These are phyloP conservation scores for Calephelis perditalis DNA, from an alignment of 2,888 invertebrate species.

Conservation along the genomic window DNA sequence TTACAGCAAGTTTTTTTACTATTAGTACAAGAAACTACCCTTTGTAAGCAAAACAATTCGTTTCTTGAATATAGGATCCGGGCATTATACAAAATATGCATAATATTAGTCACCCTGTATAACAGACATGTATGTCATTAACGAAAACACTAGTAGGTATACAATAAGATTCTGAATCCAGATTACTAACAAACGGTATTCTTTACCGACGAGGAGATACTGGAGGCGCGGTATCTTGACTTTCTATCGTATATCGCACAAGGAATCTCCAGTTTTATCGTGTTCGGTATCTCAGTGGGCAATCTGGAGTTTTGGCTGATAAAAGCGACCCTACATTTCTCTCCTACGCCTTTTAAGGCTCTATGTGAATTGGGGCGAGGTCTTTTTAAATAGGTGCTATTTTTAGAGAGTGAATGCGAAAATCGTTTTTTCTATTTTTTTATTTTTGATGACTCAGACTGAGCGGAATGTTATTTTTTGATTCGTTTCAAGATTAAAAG, in stretches of 20 bases:
- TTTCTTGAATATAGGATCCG: too few relatives aligned
- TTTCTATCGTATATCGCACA: slow-evolving; percentile 38
- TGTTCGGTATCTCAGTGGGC: slow-evolving; percentile 14
- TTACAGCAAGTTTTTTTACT: too few relatives aligned
- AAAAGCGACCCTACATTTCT: slow-evolving; percentile 36
- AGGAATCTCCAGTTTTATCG: slow-evolving; percentile 25
- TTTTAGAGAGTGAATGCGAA: too few relatives aligned
- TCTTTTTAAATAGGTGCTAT: background rate
- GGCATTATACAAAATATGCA: too few relatives aligned
- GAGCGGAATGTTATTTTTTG: too few relatives aligned
- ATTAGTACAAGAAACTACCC: too few relatives aligned
- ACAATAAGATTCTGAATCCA: slow-evolving; percentile 38
- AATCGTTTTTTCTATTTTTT: too few relatives aligned
- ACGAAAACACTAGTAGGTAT: background rate
- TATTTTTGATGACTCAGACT: too few relatives aligned
- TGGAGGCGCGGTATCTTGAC: slow-evolving; percentile 45
- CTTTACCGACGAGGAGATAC: slow-evolving; percentile 50
- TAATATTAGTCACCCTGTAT: too few relatives aligned
- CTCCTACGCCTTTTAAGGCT: slow-evolving; percentile 10
- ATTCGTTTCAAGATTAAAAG: too few relatives aligned
- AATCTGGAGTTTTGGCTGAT: slow-evolving; percentile 49
- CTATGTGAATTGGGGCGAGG: slow-evolving; percentile 7
- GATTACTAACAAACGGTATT: slow-evolving; percentile 51
- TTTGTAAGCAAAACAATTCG: too few relatives aligned
- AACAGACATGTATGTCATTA: too few relatives aligned